Conservation (phyloP, 2,888 invertebrate genomes). For the Schizotus pectinicornis region DNA sequence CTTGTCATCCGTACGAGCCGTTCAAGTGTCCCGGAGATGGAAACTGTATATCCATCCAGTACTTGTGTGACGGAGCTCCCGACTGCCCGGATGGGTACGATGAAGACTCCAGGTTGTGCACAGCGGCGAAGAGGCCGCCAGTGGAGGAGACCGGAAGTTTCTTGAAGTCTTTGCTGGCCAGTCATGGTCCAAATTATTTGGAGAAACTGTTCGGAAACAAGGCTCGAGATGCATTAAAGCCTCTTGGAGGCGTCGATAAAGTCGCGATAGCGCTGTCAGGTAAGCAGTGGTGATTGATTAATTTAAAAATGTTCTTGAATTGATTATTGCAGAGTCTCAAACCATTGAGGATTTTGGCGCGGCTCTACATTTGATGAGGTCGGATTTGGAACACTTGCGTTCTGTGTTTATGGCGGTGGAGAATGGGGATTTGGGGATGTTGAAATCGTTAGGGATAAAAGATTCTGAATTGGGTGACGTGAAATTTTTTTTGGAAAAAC, state of each 20-base stretch:
- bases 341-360: conserved; percentile 94
- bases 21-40: conserved; percentile 95
- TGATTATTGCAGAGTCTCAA: conserved; percentile 76
- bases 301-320: conserved; percentile 5
- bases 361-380: conserved; percentile 83
- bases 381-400: conserved; percentile 90
- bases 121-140: conserved; percentile 95
- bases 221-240: conserved; percentile 88
- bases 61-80: conserved; percentile 92
- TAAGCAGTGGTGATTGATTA: conserved; percentile 51
- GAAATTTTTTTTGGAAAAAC: conserved; percentile 94
- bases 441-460: conserved; percentile 92
- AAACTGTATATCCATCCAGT: conserved; percentile 95
- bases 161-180: conserved; percentile 89
- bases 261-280: conserved; percentile 95
- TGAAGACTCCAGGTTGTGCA: conserved; percentile 92
- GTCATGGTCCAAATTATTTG: conserved; percentile 95
- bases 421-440: conserved; percentile 92
- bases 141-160: conserved; percentile 97
- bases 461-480: conserved; percentile 95
- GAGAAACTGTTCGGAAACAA: conserved; percentile 96
- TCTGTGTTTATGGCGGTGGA: conserved; percentile 96
- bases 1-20: conserved; percentile 94
- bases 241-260: conserved; percentile 92
- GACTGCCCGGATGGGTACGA: conserved; percentile 96